A percentile compares a stretch with the other conserved stretches of the same genome.
These are phyloP conservation scores for Zhengitettix transpicula DNA, from an alignment of 2,888 invertebrate species.

Conservation along the genomic window DNA sequence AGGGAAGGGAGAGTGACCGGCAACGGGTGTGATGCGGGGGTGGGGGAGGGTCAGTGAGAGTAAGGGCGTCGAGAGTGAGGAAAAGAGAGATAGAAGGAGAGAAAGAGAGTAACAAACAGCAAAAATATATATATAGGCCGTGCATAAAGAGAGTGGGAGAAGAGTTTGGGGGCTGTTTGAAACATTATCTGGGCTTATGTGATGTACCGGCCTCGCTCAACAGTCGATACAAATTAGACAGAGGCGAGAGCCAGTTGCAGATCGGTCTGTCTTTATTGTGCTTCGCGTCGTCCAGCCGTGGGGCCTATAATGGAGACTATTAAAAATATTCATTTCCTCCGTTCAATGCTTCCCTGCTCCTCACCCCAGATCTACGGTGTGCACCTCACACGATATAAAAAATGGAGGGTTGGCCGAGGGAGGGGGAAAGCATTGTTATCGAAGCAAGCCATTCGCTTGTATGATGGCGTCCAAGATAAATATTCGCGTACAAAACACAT, in stretches of 20 bases:
- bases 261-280: neutral
- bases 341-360: neutral
- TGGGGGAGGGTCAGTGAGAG: neutral
- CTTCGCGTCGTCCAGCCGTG: neutral
- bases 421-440: neutral
- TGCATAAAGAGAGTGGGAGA: neutral
- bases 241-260: neutral
- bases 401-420: neutral
- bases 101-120: neutral
- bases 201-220: neutral
- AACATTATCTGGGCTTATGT: neutral
- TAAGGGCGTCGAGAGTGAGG: neutral
- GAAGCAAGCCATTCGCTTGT: neutral
- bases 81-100: neutral
- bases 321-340: neutral
- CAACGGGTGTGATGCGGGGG: neutral
- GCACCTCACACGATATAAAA: neutral
- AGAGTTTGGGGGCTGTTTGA: neutral
- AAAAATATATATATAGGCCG: neutral
- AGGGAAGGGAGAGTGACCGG: neutral
- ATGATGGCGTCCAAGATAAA: neutral
- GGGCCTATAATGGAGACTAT: neutral
- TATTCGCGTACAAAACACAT: neutral
- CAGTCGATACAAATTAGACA: neutral
- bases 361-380: neutral